Base-by-base conservation (phyloP, 2,113 vertebrate genomes). In the Melanerpes aurifrons region DNA sequence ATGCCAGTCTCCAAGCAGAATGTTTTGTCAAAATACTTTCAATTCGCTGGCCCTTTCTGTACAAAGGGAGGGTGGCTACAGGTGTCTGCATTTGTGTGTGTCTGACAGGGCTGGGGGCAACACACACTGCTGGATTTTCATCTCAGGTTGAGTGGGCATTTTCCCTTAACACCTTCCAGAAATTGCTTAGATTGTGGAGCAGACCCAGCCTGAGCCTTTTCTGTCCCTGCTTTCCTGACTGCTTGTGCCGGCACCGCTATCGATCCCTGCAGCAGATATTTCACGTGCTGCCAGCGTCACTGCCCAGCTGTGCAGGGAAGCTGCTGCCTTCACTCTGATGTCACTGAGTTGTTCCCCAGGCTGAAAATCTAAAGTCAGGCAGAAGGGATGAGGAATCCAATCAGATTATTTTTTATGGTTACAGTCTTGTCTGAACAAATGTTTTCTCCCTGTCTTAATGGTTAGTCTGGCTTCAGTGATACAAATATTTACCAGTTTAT, bases 371-470 rank as follows among this genome's bases (percentile, higher is more conserved):
- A 4, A 83, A 92, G 75, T 54, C 75, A 91, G 76, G 93, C 76
- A 88, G 78, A 95, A 84, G 45, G 58, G 35, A 28, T 1, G 1
- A 94, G 62, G 76, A 88, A 62, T 94, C 90, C 92, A 89, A 93
- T 95, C 95, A 96, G 94, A 96, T 95, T 96, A 90, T 90, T 86
- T 95, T 94, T 94, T 83, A 85, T 88, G 93, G 90, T 92, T 96
- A 59, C 67, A 86, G 80, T 95, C 95, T 93, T 96, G 93, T 91
- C 95, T 96, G 95, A 96, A 95, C 94, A 96, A 90, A 93, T 92
- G 59, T 90, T 92, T 95, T 95, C 86, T 95, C 22, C 3, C 70
- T 87, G 66, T 73, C 81, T 84, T 94, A 95, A 83, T 71, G 56
- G 82, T 95, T 95, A 67, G 86, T 76, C 62, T 96, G 93, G 85